These are phyloP conservation scores for Slavum lentiscoides DNA, from an alignment of 2,888 invertebrate genomes.

Conservation along the genomic window DNA sequence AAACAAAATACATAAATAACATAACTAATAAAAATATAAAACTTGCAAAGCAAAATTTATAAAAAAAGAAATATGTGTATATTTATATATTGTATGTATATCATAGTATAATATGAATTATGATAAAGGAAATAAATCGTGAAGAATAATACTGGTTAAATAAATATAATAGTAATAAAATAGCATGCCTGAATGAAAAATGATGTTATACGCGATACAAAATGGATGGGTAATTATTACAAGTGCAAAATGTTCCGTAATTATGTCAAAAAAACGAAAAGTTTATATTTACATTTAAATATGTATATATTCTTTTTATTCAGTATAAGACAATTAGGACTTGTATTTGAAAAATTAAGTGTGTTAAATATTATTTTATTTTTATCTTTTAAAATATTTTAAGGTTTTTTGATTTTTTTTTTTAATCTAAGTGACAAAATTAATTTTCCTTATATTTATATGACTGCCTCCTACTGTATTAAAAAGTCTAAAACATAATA, in stretches of 20 bases:
- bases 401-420: too few species aligned
- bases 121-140: constrained; percentile 1
- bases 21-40: constrained; percentile 15
- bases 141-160: constrained; percentile 38
- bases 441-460: too few species aligned
- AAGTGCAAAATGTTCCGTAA: background rate
- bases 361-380: too few species aligned
- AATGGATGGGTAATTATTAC: background rate
- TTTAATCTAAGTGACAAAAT: too few species aligned
- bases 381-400: too few species aligned
- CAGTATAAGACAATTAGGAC: too few species aligned
- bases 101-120: background rate
- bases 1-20: constrained; percentile 29
- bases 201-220: background rate
- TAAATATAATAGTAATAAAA: constrained; percentile 11
- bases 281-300: too few species aligned
- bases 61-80: constrained; percentile 17
- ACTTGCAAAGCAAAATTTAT: constrained; percentile 30
- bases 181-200: constrained; percentile 20
- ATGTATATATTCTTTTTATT: too few species aligned
- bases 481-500: too few species aligned
- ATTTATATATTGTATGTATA: too few species aligned
- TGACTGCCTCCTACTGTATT: too few species aligned
- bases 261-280: background rate
- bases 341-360: too few species aligned